A percentile compares a stretch with the other conserved stretches of the same genome.
These are phyloP conservation scores for Heterohyrax brucei DNA, from an alignment of 2,797 vertebrate genomes.

Conservation along the genomic window DNA sequence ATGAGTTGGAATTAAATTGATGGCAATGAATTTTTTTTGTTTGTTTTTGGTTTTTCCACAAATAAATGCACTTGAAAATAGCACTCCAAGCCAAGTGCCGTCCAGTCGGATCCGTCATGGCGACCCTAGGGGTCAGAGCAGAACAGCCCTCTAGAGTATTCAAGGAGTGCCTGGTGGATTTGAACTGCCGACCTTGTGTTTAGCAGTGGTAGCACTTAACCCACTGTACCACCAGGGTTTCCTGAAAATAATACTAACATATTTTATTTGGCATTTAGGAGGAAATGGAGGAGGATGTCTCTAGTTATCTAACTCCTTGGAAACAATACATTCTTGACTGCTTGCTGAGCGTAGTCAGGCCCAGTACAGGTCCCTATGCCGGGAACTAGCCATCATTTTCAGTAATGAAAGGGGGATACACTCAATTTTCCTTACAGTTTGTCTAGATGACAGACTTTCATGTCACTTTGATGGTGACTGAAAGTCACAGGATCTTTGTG, in stretches of 20 bases:
- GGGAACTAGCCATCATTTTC: neutral
- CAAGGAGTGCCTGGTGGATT: no score
- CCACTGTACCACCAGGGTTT: no score
- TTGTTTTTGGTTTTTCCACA: neutral
- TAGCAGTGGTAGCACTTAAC: no score
- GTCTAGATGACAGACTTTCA: neutral
- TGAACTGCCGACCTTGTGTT: no score
- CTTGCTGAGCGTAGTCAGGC: neutral
- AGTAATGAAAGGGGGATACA: neutral
- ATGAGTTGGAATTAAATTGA: no score
- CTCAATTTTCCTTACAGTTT: neutral
- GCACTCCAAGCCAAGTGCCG: neutral
- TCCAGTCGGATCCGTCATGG: no score
- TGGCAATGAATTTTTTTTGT: no score
- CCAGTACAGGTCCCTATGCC: neutral
- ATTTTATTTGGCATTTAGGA: constrained; percentile 15
- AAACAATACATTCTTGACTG: neutral
- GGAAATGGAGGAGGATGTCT: neutral
- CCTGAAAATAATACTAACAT: constrained; percentile 30
- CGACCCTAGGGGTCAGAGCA: no score
- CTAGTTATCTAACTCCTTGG: neutral
- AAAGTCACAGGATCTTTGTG: neutral
- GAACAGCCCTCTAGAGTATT: no score
- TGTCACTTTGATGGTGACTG: neutral
- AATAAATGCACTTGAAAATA: constrained; percentile 21